A percentile compares a stretch with the other conserved stretches of the same genome.
Conservation (phyloP, 1,140 invertebrate species). For the Brachionus koreanus region DNA sequence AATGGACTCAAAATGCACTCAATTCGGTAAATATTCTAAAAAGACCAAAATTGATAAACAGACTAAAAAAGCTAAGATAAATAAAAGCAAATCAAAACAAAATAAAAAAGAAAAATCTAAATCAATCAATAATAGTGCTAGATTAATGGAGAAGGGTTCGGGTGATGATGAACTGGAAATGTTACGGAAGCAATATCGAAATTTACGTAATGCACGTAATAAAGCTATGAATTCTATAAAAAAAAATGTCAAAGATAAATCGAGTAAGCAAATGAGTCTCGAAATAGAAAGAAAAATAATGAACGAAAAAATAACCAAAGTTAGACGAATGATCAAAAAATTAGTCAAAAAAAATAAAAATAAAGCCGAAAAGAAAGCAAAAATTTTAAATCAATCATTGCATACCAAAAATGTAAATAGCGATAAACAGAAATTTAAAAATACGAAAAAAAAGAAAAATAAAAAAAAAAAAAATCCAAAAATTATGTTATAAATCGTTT, state of each 20-base stretch:
- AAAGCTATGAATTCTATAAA: conserved; percentile 24
- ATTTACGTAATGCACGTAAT: conserved; percentile 26
- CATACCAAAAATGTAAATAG: neutral
- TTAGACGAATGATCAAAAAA: conserved; percentile 29
- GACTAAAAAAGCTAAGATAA: neutral
- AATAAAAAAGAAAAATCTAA: neutral
- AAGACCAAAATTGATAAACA: neutral
- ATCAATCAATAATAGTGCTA: conserved; percentile 7
- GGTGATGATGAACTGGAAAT: neutral
- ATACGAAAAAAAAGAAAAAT: neutral
- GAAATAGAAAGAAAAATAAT: conserved; percentile 29
- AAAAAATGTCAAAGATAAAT: conserved; percentile 23
- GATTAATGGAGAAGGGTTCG: neutral
- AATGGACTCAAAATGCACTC: neutral
- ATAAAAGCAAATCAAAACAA: neutral
- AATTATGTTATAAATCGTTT: neutral
- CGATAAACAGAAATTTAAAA: neutral
- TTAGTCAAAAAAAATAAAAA: conserved; percentile 9
- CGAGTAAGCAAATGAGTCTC: neutral
- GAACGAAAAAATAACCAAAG: conserved; percentile 21
- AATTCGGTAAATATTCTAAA: conserved; percentile 43
- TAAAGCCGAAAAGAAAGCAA: neutral
- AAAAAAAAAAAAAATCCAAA: neutral
- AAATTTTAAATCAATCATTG: neutral
- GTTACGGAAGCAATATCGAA: neutral